A percentile compares a stretch with the other conserved stretches of the same genome.
Evolutionary conservation across 1,140 invertebrate genomes (phyloP).

Genomic region (Magallana gigas): DNA sequence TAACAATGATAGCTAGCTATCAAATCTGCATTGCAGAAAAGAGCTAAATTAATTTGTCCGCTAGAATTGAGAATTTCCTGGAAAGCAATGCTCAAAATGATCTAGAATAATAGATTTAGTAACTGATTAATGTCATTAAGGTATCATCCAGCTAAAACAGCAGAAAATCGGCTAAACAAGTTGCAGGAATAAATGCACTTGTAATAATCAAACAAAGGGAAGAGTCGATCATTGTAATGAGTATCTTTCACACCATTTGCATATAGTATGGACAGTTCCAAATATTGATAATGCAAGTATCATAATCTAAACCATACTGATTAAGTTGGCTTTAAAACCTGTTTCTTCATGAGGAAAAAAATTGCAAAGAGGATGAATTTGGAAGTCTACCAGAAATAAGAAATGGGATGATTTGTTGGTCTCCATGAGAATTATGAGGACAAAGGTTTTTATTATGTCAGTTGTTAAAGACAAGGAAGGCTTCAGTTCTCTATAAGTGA

Average conservation of each 20-base stretch:
- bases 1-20: neutral
- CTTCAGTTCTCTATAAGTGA: no score
- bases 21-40: constrained; percentile 24
- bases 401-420: neutral
- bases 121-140: neutral
- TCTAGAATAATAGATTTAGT: neutral
- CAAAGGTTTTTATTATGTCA: neutral
- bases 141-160: no score
- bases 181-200: no score
- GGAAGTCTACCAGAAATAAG: neutral
- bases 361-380: neutral
- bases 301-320: no score
- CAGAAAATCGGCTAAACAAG: no score
- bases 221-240: no score
- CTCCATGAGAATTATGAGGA: neutral
- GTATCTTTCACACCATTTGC: no score
- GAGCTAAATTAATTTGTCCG: neutral
- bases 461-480: neutral
- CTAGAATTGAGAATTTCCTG: neutral
- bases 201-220: no score
- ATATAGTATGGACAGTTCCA: no score
- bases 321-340: no score
- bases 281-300: no score
- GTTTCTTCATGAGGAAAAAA: no score
- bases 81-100: neutral